These are phyloP conservation scores for Ormyrus labotus DNA, from an alignment of 2,888 invertebrate genomes.

Conservation along the genomic window DNA sequence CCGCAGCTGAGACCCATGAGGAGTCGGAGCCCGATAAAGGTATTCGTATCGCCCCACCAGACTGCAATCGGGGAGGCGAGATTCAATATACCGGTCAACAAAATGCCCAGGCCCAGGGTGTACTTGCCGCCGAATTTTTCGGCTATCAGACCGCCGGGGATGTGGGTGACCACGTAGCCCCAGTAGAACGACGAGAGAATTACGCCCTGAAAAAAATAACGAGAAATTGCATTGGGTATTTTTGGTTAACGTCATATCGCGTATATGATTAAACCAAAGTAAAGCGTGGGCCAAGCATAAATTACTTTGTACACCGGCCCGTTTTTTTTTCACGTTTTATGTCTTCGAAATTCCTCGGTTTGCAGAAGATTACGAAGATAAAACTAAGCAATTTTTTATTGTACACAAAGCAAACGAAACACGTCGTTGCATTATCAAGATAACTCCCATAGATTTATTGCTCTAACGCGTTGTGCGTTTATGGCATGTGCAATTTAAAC, in stretches of 20 bases:
- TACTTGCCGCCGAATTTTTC: slow-evolving; percentile 91
- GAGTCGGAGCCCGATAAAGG: slow-evolving; percentile 85
- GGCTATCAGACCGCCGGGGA: slow-evolving; percentile 89
- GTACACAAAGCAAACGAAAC: no score
- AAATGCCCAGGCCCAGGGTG: slow-evolving; percentile 87
- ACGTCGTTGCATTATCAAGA: no score
- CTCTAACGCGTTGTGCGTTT: no score
- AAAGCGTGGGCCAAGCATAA: no score
- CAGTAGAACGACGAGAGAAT: slow-evolving; percentile 90
- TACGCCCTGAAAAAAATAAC: slow-evolving; percentile 79
- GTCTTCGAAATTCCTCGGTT: no score
- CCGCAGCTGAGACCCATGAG: slow-evolving; percentile 91
- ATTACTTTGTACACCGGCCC: no score
- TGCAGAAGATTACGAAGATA: no score
- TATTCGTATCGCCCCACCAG: slow-evolving; percentile 81
- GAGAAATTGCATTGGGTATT: neutral
- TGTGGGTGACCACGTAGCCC: slow-evolving; percentile 88
- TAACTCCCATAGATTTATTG: no score
- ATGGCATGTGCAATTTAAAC: neutral
- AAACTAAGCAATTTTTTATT: no score
- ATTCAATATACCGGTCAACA: slow-evolving; percentile 89
- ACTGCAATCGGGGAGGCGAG: slow-evolving; percentile 87
- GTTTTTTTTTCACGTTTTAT: no score
- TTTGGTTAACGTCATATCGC: neutral
- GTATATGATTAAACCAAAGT: no score